A percentile compares a stretch with the other conserved stretches of the same genome.
Evolutionary conservation across 2,113 vertebrate species (phyloP).

Genomic region (Ciconia stormi): DNA sequence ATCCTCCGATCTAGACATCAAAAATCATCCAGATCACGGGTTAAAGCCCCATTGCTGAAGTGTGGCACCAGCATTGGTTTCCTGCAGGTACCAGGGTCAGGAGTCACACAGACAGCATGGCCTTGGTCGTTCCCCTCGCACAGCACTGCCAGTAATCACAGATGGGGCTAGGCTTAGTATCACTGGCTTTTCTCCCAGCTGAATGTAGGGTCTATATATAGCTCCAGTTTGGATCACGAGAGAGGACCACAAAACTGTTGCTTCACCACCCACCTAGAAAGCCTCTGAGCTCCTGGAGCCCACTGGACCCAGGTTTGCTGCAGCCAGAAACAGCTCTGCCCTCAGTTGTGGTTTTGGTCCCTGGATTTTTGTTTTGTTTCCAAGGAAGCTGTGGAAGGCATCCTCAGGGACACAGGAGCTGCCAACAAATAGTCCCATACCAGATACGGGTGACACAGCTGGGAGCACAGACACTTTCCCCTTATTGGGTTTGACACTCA

Average conservation of each 20-base stretch:
- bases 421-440: not conserved
- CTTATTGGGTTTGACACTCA: not conserved
- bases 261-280: not conserved
- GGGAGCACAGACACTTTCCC: not conserved
- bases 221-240: not conserved
- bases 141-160: not conserved
- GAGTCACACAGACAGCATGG: not conserved
- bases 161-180: not conserved
- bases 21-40: not conserved
- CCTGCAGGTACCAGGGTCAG: not conserved
- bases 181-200: not conserved
- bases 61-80: not conserved
- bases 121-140: rapidly evolving
- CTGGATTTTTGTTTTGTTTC: not conserved
- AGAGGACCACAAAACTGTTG: not conserved
- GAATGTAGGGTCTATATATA: not conserved
- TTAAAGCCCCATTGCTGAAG: not conserved
- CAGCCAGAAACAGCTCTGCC: not conserved
- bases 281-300: not conserved
- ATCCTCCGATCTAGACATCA: not conserved
- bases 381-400: not conserved
- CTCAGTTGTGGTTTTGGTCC: not conserved
- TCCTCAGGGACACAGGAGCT: not conserved
- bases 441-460: not conserved
- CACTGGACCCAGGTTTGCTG: not conserved